Base-by-base conservation (phyloP, 2,888 invertebrate species). In the Phlogophora meticulosa region DNA sequence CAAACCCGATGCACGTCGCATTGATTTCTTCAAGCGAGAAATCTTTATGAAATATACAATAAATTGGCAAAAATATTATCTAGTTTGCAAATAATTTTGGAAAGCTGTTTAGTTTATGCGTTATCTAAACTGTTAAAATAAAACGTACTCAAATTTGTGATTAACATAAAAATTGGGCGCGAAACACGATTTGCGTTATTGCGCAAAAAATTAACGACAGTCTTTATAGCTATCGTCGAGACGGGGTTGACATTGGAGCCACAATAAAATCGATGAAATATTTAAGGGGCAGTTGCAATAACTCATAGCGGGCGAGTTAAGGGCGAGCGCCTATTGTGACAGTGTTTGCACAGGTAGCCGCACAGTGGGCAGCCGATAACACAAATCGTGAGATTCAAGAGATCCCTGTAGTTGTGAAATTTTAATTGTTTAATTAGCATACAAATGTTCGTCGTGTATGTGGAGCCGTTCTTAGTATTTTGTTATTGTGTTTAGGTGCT, bases 261-360 rank as follows among this genome's bases (percentile, higher is more conserved):
- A 93, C 90, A 94, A 95, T 95, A 95, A 95, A 95, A 94, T 95
- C 94, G 93, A 94, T 95, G 95, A 95, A 93, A 94, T 95, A 95
- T 95, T 92, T 90, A 88, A 90, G 91, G 93, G 93, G 88, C 90
- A 88, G 89, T 85, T 78, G 82, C 85, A 85, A 91, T 94, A 93
- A 94, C 87, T 94, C 94, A 93, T 91, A 91, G 91, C 79, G 84
- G 88, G 84, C 80, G 81, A 87, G 84, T 87, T 87, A 86, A 87
- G 88, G 86, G 85, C 80, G 78, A 84, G 80, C 75, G 78, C 80
- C 90, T 90, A 89, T 91, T 91, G 91, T 91, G 86, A 86, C 87
- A 85, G 56, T 75, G 86, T 87, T 88, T 84, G 91, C 89, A 93
- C 94, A 94, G 94, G 94, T 94, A 94, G 90, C 83, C 76, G 82